Evolutionary conservation across 1,140 invertebrate genomes (phyloP), one percentile per base, ranked within the genome.

Genomic region (Heliconius melpomene): DNA sequence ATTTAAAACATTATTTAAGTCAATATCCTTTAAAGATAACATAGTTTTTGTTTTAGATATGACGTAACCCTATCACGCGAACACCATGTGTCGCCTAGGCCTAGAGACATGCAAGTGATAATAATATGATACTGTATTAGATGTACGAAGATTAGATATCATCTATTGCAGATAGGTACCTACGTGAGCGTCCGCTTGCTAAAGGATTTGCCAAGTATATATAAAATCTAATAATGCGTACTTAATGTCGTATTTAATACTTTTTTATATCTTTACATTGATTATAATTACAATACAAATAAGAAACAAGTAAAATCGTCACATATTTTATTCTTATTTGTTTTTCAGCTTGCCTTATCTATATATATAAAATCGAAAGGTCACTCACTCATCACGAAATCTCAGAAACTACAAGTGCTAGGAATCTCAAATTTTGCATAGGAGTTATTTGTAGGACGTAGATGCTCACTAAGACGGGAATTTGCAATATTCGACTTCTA

Each of bases 101-200:
- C 26, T 66, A 66, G 23, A 29, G 60, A 66, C 60, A 66, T 66
- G 60, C 60, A 66, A 6, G 60, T 23, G 60, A 66, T 57, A 57
- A 57, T 57, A 23, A 57, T 57, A 57, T 66, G 9, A 66, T 16
- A 66, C 29, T 60, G 29, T 13, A 66, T 66, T 66, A 66, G 60
- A 66, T 29, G 60, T 26, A 66, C 29, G 60, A 13, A 66, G 60
- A 66, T 66, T 66, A 66, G 23, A 66, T 66, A 66, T 6, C 23
- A 29, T 66, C 60, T 66, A 29, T 66, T 66, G 60, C 13, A 29
- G 23, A 29, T 16, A 23, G 32, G 32, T 36, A 36, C 32, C 32
- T 36, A 46, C 40, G 40, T 16, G 40, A 46, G 13, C 13, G 13
- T 66, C 1, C 16, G 26, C 60, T 26, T 29, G 60, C 26, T 29